phyloP scores from a whole-genome alignment of 2,888 invertebrate species.

The Lochmaea crataegi region DNA sequence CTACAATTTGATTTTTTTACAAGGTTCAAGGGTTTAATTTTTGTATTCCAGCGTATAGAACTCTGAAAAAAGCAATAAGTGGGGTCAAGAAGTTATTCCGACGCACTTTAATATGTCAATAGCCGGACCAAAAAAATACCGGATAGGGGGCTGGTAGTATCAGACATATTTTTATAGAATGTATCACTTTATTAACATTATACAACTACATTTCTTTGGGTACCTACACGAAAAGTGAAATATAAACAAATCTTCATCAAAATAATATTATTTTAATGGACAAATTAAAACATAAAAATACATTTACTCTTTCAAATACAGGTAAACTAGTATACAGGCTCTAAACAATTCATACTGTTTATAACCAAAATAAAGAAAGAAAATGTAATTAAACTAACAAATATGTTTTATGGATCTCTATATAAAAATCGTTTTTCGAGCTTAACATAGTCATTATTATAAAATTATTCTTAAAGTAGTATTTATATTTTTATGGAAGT shows the following conservation, averaged over 20 bases:
- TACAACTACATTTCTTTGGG: slow-evolving; percentile 7
- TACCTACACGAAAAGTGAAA: background rate
- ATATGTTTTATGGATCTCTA: slow-evolving; percentile 18
- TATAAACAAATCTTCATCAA: slow-evolving; percentile 2
- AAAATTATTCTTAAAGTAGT: slow-evolving; percentile 24
- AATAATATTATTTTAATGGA: slow-evolving; percentile 17
- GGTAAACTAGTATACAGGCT: slow-evolving; percentile 25
- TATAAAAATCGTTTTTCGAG: slow-evolving; percentile 19
- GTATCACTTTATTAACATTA: slow-evolving; percentile 5
- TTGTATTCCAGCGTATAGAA: no score
- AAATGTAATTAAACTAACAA: slow-evolving; percentile 18
- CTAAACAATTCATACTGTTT: slow-evolving; percentile 23
- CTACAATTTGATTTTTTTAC: no score
- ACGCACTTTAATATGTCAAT: background rate
- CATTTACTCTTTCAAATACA: slow-evolving; percentile 25
- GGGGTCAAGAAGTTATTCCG: no score
- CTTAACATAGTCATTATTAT: slow-evolving; percentile 28
- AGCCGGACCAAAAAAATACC: background rate
- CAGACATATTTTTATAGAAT: background rate
- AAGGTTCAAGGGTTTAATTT: no score
- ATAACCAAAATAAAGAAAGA: slow-evolving; percentile 18
- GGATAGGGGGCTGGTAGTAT: background rate
- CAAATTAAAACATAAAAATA: slow-evolving; percentile 23
- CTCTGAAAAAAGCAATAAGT: no score
- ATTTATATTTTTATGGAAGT: slow-evolving; percentile 29